Base-by-base conservation (phyloP, 2,113 vertebrate genomes). In the Myrmecobius fasciatus region DNA sequence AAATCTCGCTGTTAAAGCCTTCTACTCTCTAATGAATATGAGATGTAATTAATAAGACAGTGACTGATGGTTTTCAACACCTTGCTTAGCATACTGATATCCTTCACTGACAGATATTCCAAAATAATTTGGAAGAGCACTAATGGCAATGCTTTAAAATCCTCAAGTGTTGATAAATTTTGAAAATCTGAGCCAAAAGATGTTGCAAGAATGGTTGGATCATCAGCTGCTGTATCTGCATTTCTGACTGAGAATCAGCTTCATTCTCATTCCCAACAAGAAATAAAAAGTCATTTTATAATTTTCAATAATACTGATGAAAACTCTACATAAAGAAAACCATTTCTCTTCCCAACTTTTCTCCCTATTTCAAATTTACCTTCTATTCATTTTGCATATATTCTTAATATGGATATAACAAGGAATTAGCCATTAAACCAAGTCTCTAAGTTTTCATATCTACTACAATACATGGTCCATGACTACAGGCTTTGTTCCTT, bases 31-130 rank as follows among this genome's bases (percentile, higher is more conserved):
- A 98, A 92, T 8, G 98, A n/a, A 20, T 98, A 98, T 94, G 98
- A 99, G 95, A 99, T 98, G 96, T 99, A 99, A 97, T 98, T 96
- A 91, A 99, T 60, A 46, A 99, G 93, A 46, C 36, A 95, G 89
- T 52, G 94, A 94, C 96, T 98, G 97, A 99, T 97, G 95, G 98
- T 96, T 97, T 99, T 99, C 46, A 99, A 99, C 90, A 98, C 99
- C 99, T 99, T 98, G 97, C 99, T 99, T 97, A 99, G 98, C 95
- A 98, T 96, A 96, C 99, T 99, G 97, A 99, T 98, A 91, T 99
- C 99, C 94, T 97, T 98, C 98, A 99, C 99, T 99, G 98, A 92
- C n/a, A 99, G 97, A 53, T 98, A 99, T 90, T 97, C 98, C 96
- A 99, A 91, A 48, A 99, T 97, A 99, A 36, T 98, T 46, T 99